Percentiles rank a stretch among this genome's conserved stretches.
These are phyloP conservation scores for Epinotia nisella DNA, from an alignment of 2,888 invertebrate genomes.

Conservation along the genomic window DNA sequence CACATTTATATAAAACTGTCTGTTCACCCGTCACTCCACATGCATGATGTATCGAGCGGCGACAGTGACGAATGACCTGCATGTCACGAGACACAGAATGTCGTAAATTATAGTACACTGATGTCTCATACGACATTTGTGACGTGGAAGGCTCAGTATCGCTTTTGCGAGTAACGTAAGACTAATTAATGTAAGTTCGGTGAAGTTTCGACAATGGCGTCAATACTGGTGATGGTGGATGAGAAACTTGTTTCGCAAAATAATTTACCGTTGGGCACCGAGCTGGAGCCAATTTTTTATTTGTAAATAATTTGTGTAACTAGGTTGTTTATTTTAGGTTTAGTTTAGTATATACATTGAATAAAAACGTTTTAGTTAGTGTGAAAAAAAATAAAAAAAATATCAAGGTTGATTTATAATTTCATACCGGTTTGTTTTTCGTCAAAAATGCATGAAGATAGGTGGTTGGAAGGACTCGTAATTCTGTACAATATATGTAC, in stretches of 20 bases:
- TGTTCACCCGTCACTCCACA: slow-evolving; percentile 22
- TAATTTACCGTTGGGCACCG: too few species aligned
- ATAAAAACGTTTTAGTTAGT: too few species aligned
- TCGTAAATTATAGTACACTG: neutral
- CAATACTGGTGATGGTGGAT: neutral
- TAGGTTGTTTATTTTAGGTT: too few species aligned
- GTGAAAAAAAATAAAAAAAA: too few species aligned
- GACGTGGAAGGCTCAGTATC: neutral
- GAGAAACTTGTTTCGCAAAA: neutral
- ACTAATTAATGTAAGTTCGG: slow-evolving; percentile 29
- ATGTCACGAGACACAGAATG: neutral
- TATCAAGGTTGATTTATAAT: too few species aligned
- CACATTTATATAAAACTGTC: slow-evolving; percentile 18
- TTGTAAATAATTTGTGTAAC: too few species aligned
- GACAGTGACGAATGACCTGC: slow-evolving; percentile 35
- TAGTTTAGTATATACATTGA: too few species aligned
- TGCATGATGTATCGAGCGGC: slow-evolving; percentile 33
- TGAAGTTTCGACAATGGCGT: slow-evolving; percentile 12
- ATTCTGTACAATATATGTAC: too few species aligned
- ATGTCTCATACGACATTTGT: slow-evolving; percentile 10
- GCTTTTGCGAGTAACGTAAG: slow-evolving; percentile 17
- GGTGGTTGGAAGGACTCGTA: too few species aligned
- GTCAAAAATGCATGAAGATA: too few species aligned
- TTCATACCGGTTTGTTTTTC: too few species aligned
- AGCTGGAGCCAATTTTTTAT: too few species aligned